Conservation (phyloP, 2,888 invertebrate genomes). For the Drosophila birchii region DNA sequence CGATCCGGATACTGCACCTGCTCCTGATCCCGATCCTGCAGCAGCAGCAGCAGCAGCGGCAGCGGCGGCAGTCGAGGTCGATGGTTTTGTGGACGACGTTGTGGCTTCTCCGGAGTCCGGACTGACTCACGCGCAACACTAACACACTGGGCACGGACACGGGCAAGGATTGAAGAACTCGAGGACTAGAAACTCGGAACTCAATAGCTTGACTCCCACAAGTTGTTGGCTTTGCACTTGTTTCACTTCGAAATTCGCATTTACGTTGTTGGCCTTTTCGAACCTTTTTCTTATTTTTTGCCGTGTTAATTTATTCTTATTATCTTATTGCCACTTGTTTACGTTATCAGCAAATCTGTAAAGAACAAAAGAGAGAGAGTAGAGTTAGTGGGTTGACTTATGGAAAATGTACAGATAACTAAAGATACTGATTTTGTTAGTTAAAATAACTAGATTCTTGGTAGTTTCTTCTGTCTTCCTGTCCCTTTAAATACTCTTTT, state of each 20-base stretch:
- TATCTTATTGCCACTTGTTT: constrained; percentile 49
- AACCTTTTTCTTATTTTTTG: constrained; percentile 9
- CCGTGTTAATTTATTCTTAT: constrained; percentile 34
- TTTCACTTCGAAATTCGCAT: constrained; percentile 34
- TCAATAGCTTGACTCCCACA: constrained; percentile 32
- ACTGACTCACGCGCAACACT: constrained; percentile 33
- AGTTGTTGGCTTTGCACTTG: constrained; percentile 33
- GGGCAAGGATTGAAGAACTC: constrained; percentile 11
- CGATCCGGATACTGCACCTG: constrained; percentile 42
- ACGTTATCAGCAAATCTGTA: constrained; percentile 49
- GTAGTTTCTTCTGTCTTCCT: too few relatives aligned
- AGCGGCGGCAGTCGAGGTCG: constrained; percentile 79
- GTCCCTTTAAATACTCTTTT: not conserved
- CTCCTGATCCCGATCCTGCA: constrained; percentile 62
- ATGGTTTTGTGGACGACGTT: constrained; percentile 77
- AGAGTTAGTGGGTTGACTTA: not conserved
- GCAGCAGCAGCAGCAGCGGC: constrained; percentile 68
- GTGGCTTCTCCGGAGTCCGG: constrained; percentile 55
- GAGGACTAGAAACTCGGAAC: constrained; percentile 10
- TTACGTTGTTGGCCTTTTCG: constrained; percentile 20
- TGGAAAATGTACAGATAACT: not conserved
- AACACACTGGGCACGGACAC: constrained; percentile 24
- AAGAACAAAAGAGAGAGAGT: constrained; percentile 11
- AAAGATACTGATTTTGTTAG: not conserved
- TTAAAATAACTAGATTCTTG: not conserved